Evolutionary conservation across 2,113 vertebrate species (phyloP), one percentile per base, ranked within the genome.

Genomic region (Rhabdornis inornatus): DNA sequence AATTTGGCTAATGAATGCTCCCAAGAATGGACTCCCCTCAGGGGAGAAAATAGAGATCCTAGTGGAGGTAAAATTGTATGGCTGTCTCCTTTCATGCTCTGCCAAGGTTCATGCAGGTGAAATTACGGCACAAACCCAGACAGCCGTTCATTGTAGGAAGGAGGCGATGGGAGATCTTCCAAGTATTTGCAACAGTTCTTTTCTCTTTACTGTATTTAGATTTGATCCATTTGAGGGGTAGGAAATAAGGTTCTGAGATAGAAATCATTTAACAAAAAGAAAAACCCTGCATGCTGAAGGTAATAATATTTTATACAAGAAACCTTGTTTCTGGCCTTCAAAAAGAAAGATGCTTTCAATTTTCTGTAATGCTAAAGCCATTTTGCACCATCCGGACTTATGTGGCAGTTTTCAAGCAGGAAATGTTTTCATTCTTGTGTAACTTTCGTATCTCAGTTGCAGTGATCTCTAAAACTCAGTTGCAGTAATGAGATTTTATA

Each of bases 381-480:
- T 94, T 81, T 92, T 91, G 45, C 39, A 70, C 60, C 52, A 69
- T 74, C 57, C 82, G 89, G 72, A 92, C 85, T 81, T 87, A 40
- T 31, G 22, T 64, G 91, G 57, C 70, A 27, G 76, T 92, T 93
- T 77, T 83, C 72, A 95, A 88, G 14, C 53, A 92, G 69, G n/a
- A 83, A 89, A 33, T 93, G 75, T 66, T 66, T 87, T 92, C 49
- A 87, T 91, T 92, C 40, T 44, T 66, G 2, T 83, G 70, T 90
- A 90, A 96, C 37, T 35, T 75, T 90, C n/a, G 4, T 50, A 33
- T 85, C 39, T 91, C 45, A 63, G 33, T 77, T 80, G 15, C 50
- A n/a, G 22, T 33, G 39, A 65, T 94, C 90, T 95, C 89, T 93
- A 63, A 77, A 92, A 91, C 11, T 76, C 83, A 83, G 65, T 70